Evolutionary conservation across 2,797 vertebrate genomes (phyloP), one percentile per base, ranked within the genome.

Genomic region (Coregonus ussuriensis): DNA sequence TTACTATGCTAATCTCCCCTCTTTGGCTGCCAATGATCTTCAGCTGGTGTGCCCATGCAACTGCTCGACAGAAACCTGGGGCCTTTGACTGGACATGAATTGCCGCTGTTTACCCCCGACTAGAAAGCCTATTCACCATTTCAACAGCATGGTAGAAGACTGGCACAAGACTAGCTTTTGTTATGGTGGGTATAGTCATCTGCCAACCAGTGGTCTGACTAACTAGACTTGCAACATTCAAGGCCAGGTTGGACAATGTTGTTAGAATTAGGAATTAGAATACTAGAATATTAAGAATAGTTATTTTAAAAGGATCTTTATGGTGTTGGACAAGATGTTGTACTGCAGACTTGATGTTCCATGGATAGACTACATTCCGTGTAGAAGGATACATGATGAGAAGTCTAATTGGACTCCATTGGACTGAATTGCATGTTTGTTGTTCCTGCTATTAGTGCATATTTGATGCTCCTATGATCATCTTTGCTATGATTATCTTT

Each of bases 1-100:
- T 93, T 88, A 90, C 78, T 71, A 82, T 92, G 89, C 86, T 91
- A 91, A 89, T 92, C 88, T 87, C 84, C 83, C 73, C 80, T 85
- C 65, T 79, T 78, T 81, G 85, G 85, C 89, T 90, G 87, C 84
- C 81, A 84, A 9, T 77, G 72, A 81, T 81, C 79, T 92, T 92
- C 93, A 94, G 93, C 88, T 92, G 91, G 89, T 90, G 86, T 82
- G 73, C 83, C 75, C 77, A 71, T 83, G 81, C 84, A 83, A 85
- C 80, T 82, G 86, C 83, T 88, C 86, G 83, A 79, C 84, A 83
- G 81, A 89, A 89, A 89, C 83, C 81, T 70, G 86, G 79, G 86
- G 79, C 84, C 74, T 80, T 89, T 92, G 89, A 91, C 86, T 84
- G 67, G 72, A 76, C 79, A 88, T 90, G 71, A 91, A 91, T 91